Conservation (phyloP, 2,888 invertebrate species). For the Anaspis maculata region DNA sequence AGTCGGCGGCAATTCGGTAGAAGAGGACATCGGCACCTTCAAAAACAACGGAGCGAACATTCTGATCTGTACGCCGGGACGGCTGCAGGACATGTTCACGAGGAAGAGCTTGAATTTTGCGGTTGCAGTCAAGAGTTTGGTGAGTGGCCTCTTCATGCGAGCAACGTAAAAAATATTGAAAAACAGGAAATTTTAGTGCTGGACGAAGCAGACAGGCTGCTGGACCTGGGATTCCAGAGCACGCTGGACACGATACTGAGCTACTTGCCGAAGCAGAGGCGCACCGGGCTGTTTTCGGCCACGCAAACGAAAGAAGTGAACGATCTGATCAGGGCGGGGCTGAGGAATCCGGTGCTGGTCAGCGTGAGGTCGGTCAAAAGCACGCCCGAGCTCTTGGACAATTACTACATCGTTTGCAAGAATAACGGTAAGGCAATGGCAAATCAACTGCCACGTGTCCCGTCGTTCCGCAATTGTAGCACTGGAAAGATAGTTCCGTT, state of each 20-base stretch:
- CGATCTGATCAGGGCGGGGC: conserved; percentile 84
- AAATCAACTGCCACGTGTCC: too few relatives aligned
- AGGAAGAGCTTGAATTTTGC: conserved; percentile 60
- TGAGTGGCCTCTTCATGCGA: conserved; percentile 37
- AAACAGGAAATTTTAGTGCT: conserved; percentile 78
- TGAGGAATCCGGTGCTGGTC: conserved; percentile 86
- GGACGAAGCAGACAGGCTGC: conserved; percentile 93
- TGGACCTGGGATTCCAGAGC: conserved; percentile 86
- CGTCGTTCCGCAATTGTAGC: too few relatives aligned
- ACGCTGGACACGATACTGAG: conserved; percentile 82
- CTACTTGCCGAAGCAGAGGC: conserved; percentile 83
- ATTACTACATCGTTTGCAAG: conserved; percentile 72
- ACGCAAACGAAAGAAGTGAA: conserved; percentile 94
- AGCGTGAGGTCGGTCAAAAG: conserved; percentile 72
- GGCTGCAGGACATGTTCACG: conserved; percentile 77
- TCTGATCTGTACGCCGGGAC: conserved; percentile 89
- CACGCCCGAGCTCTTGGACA: conserved; percentile 62
- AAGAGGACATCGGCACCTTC: conserved; percentile 64
- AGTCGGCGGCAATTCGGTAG: conserved; percentile 76
- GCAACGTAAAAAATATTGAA: background rate
- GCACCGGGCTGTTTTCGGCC: conserved; percentile 98
- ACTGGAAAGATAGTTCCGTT: too few relatives aligned
- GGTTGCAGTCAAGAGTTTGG: conserved; percentile 67
- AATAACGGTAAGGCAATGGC: too few relatives aligned
- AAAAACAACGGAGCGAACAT: conserved; percentile 70